These are phyloP conservation scores for Flexamia atlantica DNA, from an alignment of 2,888 invertebrate species.

Conservation along the genomic window DNA sequence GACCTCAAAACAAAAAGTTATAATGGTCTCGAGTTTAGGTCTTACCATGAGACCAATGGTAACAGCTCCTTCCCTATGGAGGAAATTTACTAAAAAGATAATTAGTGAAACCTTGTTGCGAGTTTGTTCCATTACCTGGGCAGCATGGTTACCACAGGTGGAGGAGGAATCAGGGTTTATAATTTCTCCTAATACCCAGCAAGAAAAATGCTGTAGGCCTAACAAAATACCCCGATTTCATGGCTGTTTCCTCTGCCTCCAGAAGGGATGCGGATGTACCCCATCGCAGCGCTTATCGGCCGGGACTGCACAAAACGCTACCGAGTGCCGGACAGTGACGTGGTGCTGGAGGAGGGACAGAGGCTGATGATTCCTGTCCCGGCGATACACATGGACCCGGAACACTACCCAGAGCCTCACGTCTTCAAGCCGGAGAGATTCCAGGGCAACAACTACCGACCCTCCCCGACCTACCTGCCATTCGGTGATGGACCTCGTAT, in stretches of 20 bases:
- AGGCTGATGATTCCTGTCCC: slow-evolving; percentile 77
- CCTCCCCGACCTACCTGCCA: slow-evolving; percentile 53
- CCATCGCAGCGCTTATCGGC: slow-evolving; percentile 72
- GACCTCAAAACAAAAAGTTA: too few species aligned
- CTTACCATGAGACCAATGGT: too few species aligned
- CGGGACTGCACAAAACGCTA: slow-evolving; percentile 73
- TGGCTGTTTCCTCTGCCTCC: slow-evolving; percentile 8
- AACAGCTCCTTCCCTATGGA: too few species aligned
- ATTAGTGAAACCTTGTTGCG: too few species aligned
- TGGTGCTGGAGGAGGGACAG: slow-evolving; percentile 69
- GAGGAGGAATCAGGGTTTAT: too few species aligned
- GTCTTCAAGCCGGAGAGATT: slow-evolving; percentile 60
- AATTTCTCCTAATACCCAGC: too few species aligned
- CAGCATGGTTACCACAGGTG: too few species aligned
- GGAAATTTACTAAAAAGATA: too few species aligned
- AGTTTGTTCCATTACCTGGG: too few species aligned
- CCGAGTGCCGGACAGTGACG: slow-evolving; percentile 66
- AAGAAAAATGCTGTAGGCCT: too few species aligned
- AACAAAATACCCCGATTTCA: too few species aligned
- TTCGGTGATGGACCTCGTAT: slow-evolving; percentile 62
- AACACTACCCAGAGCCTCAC: slow-evolving; percentile 79
- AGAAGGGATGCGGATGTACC: slow-evolving; percentile 72
- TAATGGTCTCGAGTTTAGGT: too few species aligned
- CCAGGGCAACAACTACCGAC: slow-evolving; percentile 36
- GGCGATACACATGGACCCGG: slow-evolving; percentile 79